phyloP scores from a whole-genome alignment of 1,140 invertebrate species.

The Lepidurus couesii region DNA sequence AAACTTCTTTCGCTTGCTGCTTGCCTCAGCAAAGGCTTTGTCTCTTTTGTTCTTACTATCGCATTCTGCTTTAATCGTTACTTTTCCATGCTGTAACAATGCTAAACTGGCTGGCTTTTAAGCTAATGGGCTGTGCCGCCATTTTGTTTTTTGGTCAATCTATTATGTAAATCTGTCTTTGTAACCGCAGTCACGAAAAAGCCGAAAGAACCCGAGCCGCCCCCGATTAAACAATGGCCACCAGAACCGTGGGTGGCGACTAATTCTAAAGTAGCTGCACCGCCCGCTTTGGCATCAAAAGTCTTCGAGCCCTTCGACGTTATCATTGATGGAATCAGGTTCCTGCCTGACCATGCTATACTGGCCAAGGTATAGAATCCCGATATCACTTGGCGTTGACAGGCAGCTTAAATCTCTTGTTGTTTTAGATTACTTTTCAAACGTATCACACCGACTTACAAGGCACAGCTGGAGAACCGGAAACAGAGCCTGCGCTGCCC shows the following conservation, averaged over 20 bases:
- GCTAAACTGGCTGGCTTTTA: too few species aligned
- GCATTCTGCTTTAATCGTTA: neutral
- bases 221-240: neutral
- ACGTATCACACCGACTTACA: neutral
- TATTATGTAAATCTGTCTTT: neutral
- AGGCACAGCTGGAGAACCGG: constrained; percentile 1
- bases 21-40: neutral
- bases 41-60: neutral
- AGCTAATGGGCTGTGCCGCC: neutral
- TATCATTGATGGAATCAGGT: constrained; percentile 1
- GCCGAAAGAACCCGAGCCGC: neutral
- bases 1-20: constrained; percentile 1
- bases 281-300: neutral
- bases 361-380: neutral
- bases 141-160: neutral
- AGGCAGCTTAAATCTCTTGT: neutral
- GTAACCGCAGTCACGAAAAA: neutral
- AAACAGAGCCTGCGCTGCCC: neutral
- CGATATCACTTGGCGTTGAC: neutral
- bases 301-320: constrained; percentile 9
- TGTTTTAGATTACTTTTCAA: neutral
- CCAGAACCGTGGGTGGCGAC: neutral
- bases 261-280: neutral
- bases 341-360: constrained; percentile 18
- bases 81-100: neutral